Conservation (phyloP, 2,888 invertebrate genomes). For the Biston betularia region DNA sequence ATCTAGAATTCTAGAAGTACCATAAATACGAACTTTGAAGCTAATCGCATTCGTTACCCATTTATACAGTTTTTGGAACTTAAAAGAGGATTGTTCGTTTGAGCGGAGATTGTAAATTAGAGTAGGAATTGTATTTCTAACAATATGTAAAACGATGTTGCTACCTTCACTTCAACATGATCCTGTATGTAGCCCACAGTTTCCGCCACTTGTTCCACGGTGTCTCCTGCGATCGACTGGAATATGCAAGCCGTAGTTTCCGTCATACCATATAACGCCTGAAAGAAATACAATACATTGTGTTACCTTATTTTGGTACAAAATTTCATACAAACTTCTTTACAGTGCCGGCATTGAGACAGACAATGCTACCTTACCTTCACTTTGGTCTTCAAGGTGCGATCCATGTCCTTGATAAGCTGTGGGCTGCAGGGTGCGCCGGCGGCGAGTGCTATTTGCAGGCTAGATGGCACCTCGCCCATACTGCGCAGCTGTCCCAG, state of each 20-base stretch:
- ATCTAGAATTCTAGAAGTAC: no score
- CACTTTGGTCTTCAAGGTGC: conserved; percentile 81
- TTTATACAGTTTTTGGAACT: no score
- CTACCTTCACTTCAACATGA: conserved; percentile 87
- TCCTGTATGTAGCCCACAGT: conserved; percentile 88
- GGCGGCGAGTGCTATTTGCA: conserved; percentile 88
- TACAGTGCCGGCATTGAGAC: no score
- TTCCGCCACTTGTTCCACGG: conserved; percentile 77
- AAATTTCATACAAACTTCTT: no score
- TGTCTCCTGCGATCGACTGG: conserved; percentile 83
- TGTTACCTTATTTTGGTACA: not conserved
- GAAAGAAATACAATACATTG: conserved; percentile 17
- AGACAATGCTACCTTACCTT: conserved; percentile 66
- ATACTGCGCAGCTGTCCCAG: conserved; percentile 77
- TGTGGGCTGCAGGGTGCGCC: conserved; percentile 92
- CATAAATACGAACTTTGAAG: no score
- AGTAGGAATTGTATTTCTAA: no score
- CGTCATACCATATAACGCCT: conserved; percentile 88
- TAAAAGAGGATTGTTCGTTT: no score
- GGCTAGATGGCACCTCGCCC: conserved; percentile 59
- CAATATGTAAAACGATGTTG: no score
- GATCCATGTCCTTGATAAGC: conserved; percentile 84
- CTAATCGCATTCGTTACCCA: no score
- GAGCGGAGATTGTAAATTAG: no score
- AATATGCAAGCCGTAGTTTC: conserved; percentile 87